Evolutionary conservation across 2,797 vertebrate genomes (phyloP), one percentile per base, ranked within the genome.

Genomic region (Oreochromis grahami): DNA sequence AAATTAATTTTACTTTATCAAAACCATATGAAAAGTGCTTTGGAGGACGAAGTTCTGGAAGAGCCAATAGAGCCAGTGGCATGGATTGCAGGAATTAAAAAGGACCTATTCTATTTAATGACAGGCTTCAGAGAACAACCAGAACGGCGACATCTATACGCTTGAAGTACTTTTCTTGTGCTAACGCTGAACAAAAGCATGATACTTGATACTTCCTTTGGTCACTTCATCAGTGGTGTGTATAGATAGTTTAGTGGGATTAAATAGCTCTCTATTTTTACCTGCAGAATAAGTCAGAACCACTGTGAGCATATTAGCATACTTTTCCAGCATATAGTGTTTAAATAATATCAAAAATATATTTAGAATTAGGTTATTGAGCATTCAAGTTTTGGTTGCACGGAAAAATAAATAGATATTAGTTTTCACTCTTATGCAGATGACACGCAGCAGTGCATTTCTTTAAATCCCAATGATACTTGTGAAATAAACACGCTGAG

Each of bases 71-170:
- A 87, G 77, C 17, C 79, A 43, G 45, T 45, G 38, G 32, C 14
- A 24, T 65, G 58, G 32, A 88, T 65, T 83, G 55, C 19, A 26
- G 24, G 45, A 58, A 87, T 86, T 79, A 74, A 60, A 55, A 70
- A 60, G 83, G 70, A 29, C 52, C 41, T 79, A 29, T 80, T 80
- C 50, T 81, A 82, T 89, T 82, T 72, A 88, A 85, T 88, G 51
- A 26, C 17, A 74, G 70, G 70, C 65, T 56, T 72, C 21, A 8
- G 53, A 68, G 45, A 55, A 55, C 10, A 76, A 86, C 87, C 55
- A 76, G 32, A 55, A 56, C 77, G 19, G n/a, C 26, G 29, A n/a
- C 43, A 24, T 76, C 14, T 45, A 26, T 29, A n/a, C 3, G 3
- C 17, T 74, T 32, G 11, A 50, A 50, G 45, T 74, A 8, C 26